phyloP scores from a whole-genome alignment of 2,797 vertebrate species.

The Adrianichthys oophorus region DNA sequence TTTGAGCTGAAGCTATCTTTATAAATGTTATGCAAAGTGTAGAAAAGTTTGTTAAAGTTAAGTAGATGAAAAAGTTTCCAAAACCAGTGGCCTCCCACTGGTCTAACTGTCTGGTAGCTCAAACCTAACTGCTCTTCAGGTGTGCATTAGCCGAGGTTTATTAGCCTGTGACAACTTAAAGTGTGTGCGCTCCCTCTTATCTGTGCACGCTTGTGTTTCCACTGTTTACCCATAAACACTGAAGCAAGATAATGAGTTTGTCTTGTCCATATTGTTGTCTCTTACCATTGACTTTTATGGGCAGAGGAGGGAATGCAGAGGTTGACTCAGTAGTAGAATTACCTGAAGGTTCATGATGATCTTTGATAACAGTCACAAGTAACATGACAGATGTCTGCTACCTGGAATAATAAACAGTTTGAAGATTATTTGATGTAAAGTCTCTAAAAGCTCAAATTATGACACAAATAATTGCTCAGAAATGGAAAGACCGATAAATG shows the following conservation, averaged over 20 bases:
- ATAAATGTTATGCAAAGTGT: slow-evolving; percentile 3
- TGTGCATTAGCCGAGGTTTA: slow-evolving; percentile 65
- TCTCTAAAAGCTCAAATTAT: slow-evolving; percentile 37
- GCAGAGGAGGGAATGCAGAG: slow-evolving; percentile 27
- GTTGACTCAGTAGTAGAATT: slow-evolving; percentile 49
- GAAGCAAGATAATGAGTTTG: slow-evolving; percentile 65
- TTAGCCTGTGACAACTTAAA: slow-evolving; percentile 52
- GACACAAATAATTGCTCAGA: slow-evolving; percentile 44
- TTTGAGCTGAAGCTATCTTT: slow-evolving; percentile 13
- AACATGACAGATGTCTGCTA: slow-evolving; percentile 13
- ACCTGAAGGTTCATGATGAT: slow-evolving; percentile 47
- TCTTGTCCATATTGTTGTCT: slow-evolving; percentile 66
- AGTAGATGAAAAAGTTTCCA: slow-evolving; percentile 30
- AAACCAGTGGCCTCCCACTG: slow-evolving; percentile 29
- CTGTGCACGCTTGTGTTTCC: slow-evolving; percentile 41
- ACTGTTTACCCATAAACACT: slow-evolving; percentile 67
- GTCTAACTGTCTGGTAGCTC: slow-evolving; percentile 27
- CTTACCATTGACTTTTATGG: slow-evolving; percentile 75
- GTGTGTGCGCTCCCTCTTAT: slow-evolving; percentile 58
- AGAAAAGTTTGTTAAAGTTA: slow-evolving; percentile 35
- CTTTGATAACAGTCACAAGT: slow-evolving; percentile 23
- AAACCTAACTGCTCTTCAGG: slow-evolving; percentile 30
- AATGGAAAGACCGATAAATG: slow-evolving; percentile 44
- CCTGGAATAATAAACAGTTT: slow-evolving; percentile 14
- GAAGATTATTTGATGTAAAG: slow-evolving; percentile 15